Conservation (phyloP, 2,888 invertebrate species). For the Lepetodrilus schrolli region DNA sequence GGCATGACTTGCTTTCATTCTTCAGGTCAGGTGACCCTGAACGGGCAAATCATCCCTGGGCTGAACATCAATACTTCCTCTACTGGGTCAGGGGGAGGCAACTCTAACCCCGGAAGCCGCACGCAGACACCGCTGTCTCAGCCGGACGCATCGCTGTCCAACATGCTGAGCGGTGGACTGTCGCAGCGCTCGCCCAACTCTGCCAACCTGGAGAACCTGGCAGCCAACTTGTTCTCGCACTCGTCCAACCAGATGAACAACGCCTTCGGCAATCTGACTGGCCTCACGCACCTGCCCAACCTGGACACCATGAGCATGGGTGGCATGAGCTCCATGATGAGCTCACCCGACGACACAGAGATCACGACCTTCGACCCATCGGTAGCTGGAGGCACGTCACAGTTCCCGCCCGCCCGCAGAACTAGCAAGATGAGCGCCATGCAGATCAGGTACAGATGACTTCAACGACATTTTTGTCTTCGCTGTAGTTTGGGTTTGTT, state of each 20-base stretch:
- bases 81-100: conserved; percentile 10
- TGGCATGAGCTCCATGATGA: background rate
- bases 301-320: conserved; percentile 14
- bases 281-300: background rate
- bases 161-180: conserved; percentile 36
- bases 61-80: conserved; percentile 56
- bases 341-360: conserved; percentile 12
- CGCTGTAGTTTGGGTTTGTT: no score
- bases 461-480: no score
- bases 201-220: conserved; percentile 62
- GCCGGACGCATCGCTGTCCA: conserved; percentile 42
- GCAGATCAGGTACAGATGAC: conserved; percentile 75
- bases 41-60: conserved; percentile 69
- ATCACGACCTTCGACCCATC: conserved; percentile 21
- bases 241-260: conserved; percentile 15
- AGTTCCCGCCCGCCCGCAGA: conserved; percentile 61
- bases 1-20: no score
- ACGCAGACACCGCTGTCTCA: conserved; percentile 53
- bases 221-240: conserved; percentile 53
- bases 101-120: conserved; percentile 45
- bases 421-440: conserved; percentile 75
- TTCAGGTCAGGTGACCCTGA: conserved; percentile 69
- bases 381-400: conserved; percentile 27
- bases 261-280: background rate
- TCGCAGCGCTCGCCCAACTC: conserved; percentile 49